Evolutionary conservation across 2,888 invertebrate species (phyloP).

Genomic region (Amaurobius ferox): DNA sequence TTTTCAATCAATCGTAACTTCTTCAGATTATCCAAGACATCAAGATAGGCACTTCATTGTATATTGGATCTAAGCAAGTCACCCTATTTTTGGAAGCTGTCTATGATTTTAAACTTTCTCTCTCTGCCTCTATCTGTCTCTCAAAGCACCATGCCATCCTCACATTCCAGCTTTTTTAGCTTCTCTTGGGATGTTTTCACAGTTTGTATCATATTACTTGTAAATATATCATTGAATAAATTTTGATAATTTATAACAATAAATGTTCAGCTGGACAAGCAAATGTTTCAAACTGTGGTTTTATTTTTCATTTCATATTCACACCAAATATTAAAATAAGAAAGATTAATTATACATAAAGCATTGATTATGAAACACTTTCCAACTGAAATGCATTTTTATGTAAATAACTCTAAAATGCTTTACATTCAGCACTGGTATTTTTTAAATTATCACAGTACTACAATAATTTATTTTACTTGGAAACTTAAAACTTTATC

Average conservation of each 20-base stretch:
- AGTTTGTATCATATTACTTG: conserved; percentile 73
- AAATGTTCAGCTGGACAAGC: conserved; percentile 73
- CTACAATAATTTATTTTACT: no score
- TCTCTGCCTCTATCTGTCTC: conserved; percentile 39
- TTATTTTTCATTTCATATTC: background rate
- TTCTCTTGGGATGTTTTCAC: conserved; percentile 73
- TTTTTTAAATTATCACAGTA: no score
- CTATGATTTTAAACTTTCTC: background rate
- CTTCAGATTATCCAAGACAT: background rate
- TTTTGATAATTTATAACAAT: conserved; percentile 73
- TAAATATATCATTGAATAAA: conserved; percentile 73
- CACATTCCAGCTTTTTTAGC: conserved; percentile 69
- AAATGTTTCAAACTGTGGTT: conserved; percentile 54
- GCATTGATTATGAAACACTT: no score
- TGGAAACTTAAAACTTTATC: no score
- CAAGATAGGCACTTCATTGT: background rate
- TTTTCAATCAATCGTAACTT: no score
- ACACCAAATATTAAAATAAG: no score
- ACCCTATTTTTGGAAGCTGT: conserved; percentile 52
- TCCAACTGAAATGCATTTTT: no score
- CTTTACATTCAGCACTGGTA: no score
- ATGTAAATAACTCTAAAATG: no score
- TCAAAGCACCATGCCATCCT: conserved; percentile 65
- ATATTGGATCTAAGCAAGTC: conserved; percentile 17
- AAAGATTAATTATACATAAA: no score